Conservation (phyloP, 1,140 invertebrate species). For the Penaeus japonicus region DNA sequence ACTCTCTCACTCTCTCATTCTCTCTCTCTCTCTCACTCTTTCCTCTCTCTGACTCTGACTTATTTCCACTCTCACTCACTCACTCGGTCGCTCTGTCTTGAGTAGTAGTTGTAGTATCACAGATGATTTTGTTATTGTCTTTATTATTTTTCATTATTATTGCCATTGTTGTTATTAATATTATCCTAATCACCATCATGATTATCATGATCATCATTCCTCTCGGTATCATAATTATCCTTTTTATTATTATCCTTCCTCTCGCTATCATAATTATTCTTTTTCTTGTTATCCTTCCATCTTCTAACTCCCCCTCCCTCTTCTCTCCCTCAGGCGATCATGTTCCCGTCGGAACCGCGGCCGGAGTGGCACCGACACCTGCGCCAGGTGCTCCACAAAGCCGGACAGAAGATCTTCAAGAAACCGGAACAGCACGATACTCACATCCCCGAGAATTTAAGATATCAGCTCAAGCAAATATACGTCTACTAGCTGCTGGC, state of each 20-base stretch:
- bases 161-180: no score
- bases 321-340: constrained; percentile 33
- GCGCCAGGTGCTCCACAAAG: constrained; percentile 45
- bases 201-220: no score
- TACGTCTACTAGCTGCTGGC: constrained; percentile 32
- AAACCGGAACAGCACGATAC: constrained; percentile 41
- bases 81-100: no score
- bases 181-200: no score
- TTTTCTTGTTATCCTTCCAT: not conserved
- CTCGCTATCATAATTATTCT: not conserved
- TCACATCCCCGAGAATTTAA: constrained; percentile 44
- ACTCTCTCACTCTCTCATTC: no score
- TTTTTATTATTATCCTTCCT: not conserved
- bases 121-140: no score
- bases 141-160: no score
- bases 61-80: no score
- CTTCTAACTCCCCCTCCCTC: not conserved
- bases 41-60: no score
- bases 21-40: no score
- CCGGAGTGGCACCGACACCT: constrained; percentile 50
- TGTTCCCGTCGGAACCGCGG: constrained; percentile 50
- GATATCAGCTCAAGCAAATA: constrained; percentile 48
- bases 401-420: constrained; percentile 47
- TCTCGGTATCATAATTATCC: not conserved
- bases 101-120: no score